These are phyloP conservation scores for Halcyon chelicuti DNA, from an alignment of 2,797 vertebrate genomes.

Conservation along the genomic window DNA sequence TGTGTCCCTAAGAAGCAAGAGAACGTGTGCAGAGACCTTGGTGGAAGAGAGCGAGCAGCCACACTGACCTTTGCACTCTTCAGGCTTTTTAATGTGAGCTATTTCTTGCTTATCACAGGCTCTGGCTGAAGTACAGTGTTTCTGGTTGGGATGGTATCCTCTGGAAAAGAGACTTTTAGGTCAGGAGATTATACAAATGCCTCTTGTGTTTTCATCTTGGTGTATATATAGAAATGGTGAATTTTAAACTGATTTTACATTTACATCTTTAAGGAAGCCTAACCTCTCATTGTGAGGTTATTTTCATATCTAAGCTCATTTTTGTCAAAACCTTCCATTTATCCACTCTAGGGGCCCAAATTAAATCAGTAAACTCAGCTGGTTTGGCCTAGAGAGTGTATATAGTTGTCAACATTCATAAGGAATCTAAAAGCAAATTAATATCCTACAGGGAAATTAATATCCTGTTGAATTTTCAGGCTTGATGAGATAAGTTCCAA, in stretches of 20 bases:
- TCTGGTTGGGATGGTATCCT: background rate
- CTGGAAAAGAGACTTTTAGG: background rate
- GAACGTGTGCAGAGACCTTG: background rate
- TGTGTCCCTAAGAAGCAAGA: background rate
- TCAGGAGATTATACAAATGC: background rate
- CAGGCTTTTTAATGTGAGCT: background rate
- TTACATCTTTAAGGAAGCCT: constrained; percentile 23
- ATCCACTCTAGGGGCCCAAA: constrained; percentile 33
- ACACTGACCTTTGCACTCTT: background rate
- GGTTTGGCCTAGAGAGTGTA: constrained; percentile 25
- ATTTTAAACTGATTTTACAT: background rate
- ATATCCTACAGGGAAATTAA: constrained; percentile 45
- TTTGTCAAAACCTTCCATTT: constrained; percentile 15
- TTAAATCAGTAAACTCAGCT: constrained; percentile 56
- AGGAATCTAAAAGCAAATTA: constrained; percentile 47
- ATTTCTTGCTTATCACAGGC: background rate
- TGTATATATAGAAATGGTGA: background rate
- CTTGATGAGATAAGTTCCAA: constrained; percentile 31
- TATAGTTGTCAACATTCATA: constrained; percentile 59
- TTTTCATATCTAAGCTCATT: constrained; percentile 29
- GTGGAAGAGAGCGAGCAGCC: background rate
- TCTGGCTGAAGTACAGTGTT: background rate
- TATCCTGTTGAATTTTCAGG: constrained; percentile 3
- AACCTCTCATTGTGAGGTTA: background rate
- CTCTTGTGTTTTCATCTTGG: background rate